Percentiles rank a stretch among this genome's conserved stretches.
Conservation (phyloP, 1,140 invertebrate genomes). For the Semibalanus balanoides region DNA sequence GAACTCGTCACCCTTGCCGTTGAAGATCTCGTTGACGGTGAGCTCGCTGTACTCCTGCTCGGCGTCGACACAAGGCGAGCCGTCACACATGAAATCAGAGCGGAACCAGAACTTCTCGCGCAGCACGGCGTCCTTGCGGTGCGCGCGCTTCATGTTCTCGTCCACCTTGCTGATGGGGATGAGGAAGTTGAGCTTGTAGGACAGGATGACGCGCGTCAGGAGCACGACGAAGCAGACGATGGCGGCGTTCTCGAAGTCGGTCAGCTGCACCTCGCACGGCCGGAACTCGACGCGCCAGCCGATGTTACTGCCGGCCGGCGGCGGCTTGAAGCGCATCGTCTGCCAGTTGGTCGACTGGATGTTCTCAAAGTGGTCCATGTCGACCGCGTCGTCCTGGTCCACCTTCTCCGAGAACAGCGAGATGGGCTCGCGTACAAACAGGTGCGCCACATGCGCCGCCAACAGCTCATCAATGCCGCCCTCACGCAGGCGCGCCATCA, state of each 20-base stretch:
- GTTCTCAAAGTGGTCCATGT: slow-evolving; percentile 99
- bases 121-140: slow-evolving; percentile 71
- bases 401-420: slow-evolving; percentile 93
- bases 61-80: slow-evolving; percentile 15
- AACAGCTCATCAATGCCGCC: slow-evolving; percentile 81
- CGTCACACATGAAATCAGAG: slow-evolving; percentile 47
- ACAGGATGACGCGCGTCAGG: slow-evolving; percentile 88
- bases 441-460: slow-evolving; percentile 89
- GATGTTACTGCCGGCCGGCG: slow-evolving; percentile 83
- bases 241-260: slow-evolving; percentile 99
- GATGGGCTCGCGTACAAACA: slow-evolving; percentile 96
- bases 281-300: slow-evolving; percentile 99
- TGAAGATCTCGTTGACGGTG: slow-evolving; percentile 92
- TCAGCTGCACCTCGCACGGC: slow-evolving; percentile 95
- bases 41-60: slow-evolving; percentile 51
- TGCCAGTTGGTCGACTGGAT: slow-evolving; percentile 99
- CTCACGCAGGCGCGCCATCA: slow-evolving; percentile 64
- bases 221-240: slow-evolving; percentile 97
- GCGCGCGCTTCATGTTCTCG: slow-evolving; percentile 92
- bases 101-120: slow-evolving; percentile 83
- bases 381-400: slow-evolving; percentile 79
- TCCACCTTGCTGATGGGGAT: slow-evolving; percentile 97
- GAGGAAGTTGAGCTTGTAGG: slow-evolving; percentile 89
- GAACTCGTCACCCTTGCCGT: slow-evolving; percentile 84
- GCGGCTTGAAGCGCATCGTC: slow-evolving; percentile 98